phyloP scores from a whole-genome alignment of 2,797 vertebrate species.

The Emydoidea blandingii region DNA sequence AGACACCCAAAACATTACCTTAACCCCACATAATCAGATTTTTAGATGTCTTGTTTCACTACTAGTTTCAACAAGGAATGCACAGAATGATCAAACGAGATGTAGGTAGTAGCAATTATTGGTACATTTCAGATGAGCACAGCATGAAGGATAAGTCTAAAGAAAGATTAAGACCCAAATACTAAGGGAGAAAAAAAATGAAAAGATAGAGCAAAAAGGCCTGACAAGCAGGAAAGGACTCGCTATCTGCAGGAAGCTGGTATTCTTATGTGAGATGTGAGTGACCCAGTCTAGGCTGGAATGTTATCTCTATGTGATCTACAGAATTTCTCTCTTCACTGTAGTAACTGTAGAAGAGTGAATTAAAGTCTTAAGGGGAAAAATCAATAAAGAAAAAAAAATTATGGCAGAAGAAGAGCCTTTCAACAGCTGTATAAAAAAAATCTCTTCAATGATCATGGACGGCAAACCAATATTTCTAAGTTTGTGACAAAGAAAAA shows the following conservation, averaged over 20 bases:
- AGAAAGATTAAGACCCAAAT: constrained; percentile 83
- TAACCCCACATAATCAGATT: constrained; percentile 68
- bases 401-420: constrained; percentile 56
- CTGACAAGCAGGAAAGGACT: constrained; percentile 78
- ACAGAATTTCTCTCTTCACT: constrained; percentile 80
- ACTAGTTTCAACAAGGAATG: constrained; percentile 75
- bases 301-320: constrained; percentile 80
- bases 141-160: constrained; percentile 77
- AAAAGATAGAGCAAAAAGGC: constrained; percentile 74
- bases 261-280: constrained; percentile 74
- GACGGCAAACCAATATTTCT: constrained; percentile 62
- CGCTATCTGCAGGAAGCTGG: constrained; percentile 79
- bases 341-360: constrained; percentile 76
- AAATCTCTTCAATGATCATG: constrained; percentile 24
- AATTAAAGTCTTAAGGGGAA: constrained; percentile 84
- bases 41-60: constrained; percentile 68
- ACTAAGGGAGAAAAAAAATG: constrained; percentile 67
- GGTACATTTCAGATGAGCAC: constrained; percentile 82
- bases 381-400: constrained; percentile 78
- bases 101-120: constrained; percentile 81
- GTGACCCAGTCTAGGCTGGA: constrained; percentile 77
- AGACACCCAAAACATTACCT: constrained; percentile 68
- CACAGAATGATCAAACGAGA: constrained; percentile 78
- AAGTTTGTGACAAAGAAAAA: constrained; percentile 41
- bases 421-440: constrained; percentile 69